Evolutionary conservation across 2,888 invertebrate genomes (phyloP).

Genomic region (Sarcophaga carnaria): DNA sequence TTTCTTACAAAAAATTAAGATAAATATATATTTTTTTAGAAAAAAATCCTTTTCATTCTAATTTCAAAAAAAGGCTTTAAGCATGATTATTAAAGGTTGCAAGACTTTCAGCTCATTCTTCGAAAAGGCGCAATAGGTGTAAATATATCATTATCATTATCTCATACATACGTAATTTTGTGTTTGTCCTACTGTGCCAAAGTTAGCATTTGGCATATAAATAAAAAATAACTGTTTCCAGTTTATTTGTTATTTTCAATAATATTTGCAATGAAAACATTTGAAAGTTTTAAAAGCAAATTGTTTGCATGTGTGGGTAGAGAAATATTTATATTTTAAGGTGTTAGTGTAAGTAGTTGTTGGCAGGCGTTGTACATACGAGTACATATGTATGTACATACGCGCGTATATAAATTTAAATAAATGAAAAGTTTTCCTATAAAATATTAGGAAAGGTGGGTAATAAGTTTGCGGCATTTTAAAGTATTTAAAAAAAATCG

Average conservation of each 20-base stretch:
- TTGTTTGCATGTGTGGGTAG: not conserved
- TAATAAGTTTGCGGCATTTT: too few relatives aligned
- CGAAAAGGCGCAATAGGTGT: too few relatives aligned
- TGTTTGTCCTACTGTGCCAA: not conserved
- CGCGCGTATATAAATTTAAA: not conserved
- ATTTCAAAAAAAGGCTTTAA: too few relatives aligned
- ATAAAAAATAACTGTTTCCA: not conserved
- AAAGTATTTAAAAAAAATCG: too few relatives aligned
- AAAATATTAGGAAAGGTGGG: too few relatives aligned
- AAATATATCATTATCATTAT: too few relatives aligned
- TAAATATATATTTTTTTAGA: too few relatives aligned
- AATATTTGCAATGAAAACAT: conserved; percentile 30
- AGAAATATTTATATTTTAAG: conserved; percentile 20
- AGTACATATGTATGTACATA: not conserved
- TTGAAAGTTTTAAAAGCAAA: conserved; percentile 16
- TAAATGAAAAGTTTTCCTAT: conserved; percentile 13
- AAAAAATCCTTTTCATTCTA: too few relatives aligned
- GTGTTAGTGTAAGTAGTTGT: conserved; percentile 5
- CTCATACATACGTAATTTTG: too few relatives aligned
- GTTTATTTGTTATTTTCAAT: conserved; percentile 40
- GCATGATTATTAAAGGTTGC: too few relatives aligned
- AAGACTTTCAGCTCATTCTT: too few relatives aligned
- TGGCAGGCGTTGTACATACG: conserved; percentile 6
- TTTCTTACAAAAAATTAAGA: too few relatives aligned
- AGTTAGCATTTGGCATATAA: not conserved